Conservation (phyloP, 2,888 invertebrate genomes). For the Branchipolynoe longqiensis region DNA sequence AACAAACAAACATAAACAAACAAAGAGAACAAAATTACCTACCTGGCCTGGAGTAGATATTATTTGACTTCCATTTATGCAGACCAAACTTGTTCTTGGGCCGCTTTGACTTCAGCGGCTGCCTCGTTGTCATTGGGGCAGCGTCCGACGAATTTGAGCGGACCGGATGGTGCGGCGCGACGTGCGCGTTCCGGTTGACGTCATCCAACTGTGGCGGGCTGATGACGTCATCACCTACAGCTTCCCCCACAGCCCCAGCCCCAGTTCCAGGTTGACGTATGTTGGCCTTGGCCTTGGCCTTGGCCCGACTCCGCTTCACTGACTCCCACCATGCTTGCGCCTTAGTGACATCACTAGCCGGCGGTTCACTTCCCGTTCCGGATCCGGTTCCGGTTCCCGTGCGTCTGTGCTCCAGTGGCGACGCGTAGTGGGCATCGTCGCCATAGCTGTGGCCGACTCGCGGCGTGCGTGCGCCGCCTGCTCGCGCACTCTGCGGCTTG, state of each 20-base stretch:
- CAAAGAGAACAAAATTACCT: background rate
- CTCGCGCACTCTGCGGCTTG: too few species aligned
- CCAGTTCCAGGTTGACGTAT: too few species aligned
- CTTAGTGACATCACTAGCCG: background rate
- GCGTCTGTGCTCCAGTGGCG: background rate
- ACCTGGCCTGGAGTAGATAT: background rate
- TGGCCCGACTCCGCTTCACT: background rate
- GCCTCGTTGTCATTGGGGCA: background rate
- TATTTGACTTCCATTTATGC: background rate
- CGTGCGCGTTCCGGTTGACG: too few species aligned
- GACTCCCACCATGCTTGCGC: slow-evolving; percentile 29
- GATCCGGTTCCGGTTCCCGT: slow-evolving; percentile 24
- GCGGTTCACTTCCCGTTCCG: background rate
- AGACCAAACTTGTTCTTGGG: background rate
- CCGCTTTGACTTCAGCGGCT: too few species aligned
- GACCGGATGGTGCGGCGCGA: too few species aligned
- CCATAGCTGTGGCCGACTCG: too few species aligned
- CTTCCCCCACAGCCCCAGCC: too few species aligned
- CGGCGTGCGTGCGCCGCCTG: too few species aligned
- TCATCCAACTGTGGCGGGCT: slow-evolving; percentile 23
- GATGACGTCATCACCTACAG: background rate
- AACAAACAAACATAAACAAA: too few species aligned
- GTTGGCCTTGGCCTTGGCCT: background rate
- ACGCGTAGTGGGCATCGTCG: slow-evolving; percentile 17
- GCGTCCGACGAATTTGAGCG: too few species aligned